Evolutionary conservation across 2,888 invertebrate species (phyloP).

Genomic region (Hoplodrina blanda): DNA sequence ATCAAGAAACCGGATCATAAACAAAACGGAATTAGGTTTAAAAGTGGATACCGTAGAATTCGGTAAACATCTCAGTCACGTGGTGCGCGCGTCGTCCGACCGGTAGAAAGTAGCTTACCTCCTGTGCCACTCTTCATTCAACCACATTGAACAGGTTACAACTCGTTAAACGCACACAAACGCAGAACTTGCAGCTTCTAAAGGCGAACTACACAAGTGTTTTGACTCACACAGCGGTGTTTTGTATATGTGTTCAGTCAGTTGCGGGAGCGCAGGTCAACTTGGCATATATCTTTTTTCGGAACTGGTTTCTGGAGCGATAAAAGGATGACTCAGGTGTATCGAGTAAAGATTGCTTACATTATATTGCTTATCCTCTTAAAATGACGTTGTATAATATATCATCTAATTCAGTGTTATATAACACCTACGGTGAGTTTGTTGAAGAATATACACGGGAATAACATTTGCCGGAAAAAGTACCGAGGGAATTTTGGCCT

Average conservation of each 20-base stretch:
- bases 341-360: slow-evolving; percentile 55
- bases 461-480: slow-evolving; percentile 19
- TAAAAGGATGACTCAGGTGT: slow-evolving; percentile 85
- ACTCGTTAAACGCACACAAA: slow-evolving; percentile 81
- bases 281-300: slow-evolving; percentile 78
- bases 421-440: slow-evolving; percentile 10
- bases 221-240: slow-evolving; percentile 70
- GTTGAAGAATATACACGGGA: slow-evolving; percentile 19
- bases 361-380: slow-evolving; percentile 33
- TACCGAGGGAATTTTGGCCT: slow-evolving; percentile 33
- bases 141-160: slow-evolving; percentile 86
- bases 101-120: slow-evolving; percentile 89
- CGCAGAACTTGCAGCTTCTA: slow-evolving; percentile 63
- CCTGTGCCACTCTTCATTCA: slow-evolving; percentile 89
- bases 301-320: slow-evolving; percentile 85
- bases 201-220: slow-evolving; percentile 62
- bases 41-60: slow-evolving; percentile 67
- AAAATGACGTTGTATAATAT: slow-evolving; percentile 34
- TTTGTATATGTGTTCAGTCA: slow-evolving; percentile 65
- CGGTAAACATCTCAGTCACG: slow-evolving; percentile 77
- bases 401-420: slow-evolving; percentile 6
- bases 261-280: slow-evolving; percentile 84
- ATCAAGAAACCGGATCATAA: slow-evolving; percentile 21
- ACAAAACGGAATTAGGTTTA: slow-evolving; percentile 42
- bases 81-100: slow-evolving; percentile 74